A percentile compares a stretch with the other conserved stretches of the same genome.
Evolutionary conservation across 2,113 vertebrate species (phyloP).

Genomic region (Suricata suricatta): DNA sequence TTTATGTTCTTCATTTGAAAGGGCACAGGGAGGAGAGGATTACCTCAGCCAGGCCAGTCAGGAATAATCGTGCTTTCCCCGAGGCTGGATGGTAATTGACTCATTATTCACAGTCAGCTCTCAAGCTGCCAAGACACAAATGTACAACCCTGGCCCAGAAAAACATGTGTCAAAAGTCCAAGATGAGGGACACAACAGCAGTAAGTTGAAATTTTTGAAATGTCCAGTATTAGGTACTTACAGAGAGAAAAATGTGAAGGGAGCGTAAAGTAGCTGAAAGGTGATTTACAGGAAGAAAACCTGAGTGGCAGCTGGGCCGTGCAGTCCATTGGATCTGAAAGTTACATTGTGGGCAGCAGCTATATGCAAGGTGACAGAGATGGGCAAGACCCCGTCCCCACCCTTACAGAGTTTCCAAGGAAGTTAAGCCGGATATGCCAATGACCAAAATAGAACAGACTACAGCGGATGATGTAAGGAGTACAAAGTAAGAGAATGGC

Average conservation of each 20-base stretch:
- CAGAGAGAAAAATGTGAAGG: slow-evolving; percentile 51
- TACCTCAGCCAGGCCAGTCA: slow-evolving; percentile 66
- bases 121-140: slow-evolving; percentile 76
- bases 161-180: slow-evolving; percentile 59
- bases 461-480: neutral
- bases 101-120: slow-evolving; percentile 82
- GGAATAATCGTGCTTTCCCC: slow-evolving; percentile 70
- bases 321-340: neutral
- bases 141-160: slow-evolving; percentile 25
- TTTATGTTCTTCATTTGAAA: slow-evolving; percentile 74
- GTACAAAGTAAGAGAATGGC: neutral
- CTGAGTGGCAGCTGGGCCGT: neutral
- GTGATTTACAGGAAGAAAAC: slow-evolving; percentile 57
- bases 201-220: slow-evolving; percentile 51
- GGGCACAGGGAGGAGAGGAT: slow-evolving; percentile 60
- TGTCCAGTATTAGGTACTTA: slow-evolving; percentile 53
- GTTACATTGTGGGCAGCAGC: neutral
- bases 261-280: slow-evolving; percentile 27
- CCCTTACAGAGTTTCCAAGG: neutral
- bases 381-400: neutral
- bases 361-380: neutral
- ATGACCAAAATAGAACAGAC: neutral
- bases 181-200: slow-evolving; percentile 66
- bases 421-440: neutral
- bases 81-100: slow-evolving; percentile 77